A percentile compares a stretch with the other conserved stretches of the same genome.
Evolutionary conservation across 2,797 vertebrate species (phyloP).

Genomic region (Brachyalestes nurse): DNA sequence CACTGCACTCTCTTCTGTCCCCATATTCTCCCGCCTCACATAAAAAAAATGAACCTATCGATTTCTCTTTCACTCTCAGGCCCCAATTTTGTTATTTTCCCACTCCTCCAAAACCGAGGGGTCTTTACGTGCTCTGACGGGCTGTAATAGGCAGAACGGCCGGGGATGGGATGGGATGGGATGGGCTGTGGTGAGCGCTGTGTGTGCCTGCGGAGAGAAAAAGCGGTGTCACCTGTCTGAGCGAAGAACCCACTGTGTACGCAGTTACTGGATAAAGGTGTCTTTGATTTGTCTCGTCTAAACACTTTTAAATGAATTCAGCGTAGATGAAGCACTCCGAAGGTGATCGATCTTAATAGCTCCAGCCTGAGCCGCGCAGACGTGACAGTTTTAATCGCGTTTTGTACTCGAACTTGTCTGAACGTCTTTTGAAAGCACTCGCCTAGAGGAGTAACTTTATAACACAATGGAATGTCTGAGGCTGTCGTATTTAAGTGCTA

Average conservation of each 20-base stretch:
- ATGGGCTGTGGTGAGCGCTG: not conserved
- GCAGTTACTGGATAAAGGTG: not conserved
- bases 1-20: not conserved
- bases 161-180: conserved; percentile 9
- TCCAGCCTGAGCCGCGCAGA: not conserved
- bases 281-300: not conserved
- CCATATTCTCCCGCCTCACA: not conserved
- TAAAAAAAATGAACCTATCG: conserved; percentile 66
- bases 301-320: not conserved
- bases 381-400: not conserved
- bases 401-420: not conserved
- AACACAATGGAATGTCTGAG: too few relatives aligned
- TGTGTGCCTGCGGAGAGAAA: not conserved
- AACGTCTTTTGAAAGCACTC: not conserved
- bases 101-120: conserved; percentile 61
- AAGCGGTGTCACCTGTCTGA: not conserved
- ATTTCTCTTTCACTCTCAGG: conserved; percentile 67
- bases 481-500: too few relatives aligned
- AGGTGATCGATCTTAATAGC: not conserved
- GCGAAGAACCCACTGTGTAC: too few relatives aligned
- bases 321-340: not conserved
- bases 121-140: conserved; percentile 57
- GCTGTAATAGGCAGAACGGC: conserved; percentile 51
- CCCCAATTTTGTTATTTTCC: conserved; percentile 65
- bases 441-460: too few relatives aligned